Evolutionary conservation across 2,797 vertebrate genomes (phyloP), one percentile per base, ranked within the genome.

Genomic region (Chelmon rostratus): DNA sequence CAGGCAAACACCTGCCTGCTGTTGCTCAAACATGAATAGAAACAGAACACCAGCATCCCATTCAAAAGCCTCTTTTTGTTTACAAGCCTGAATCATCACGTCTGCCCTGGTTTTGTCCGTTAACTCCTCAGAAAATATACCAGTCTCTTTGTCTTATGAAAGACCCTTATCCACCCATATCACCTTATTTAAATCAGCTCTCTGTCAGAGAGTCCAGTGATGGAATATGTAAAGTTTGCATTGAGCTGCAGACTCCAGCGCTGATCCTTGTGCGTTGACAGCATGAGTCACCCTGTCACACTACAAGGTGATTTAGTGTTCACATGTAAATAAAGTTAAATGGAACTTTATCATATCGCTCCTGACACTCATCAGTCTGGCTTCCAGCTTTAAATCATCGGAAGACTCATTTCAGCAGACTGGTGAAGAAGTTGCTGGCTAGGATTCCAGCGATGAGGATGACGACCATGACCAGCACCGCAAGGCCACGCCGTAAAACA

Each of bases 361-460:
- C 12, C 11, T n/a, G 57, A 49, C 66, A 71, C n/a, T n/a, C 40
- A 23, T 42, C 21, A 15, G 3, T 59, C 15, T 53, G 35, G 44
- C 4, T 35, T 16, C 4, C 38, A 19, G 13, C 42, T 54, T 15
- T 8, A 8, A 40, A 44, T 46, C 38, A 13, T 21, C 1, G 1
- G 31, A 57, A 1, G 38, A 47, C 35, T 93, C 68, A 82, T 76
- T 86, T 90, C 35, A 96, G 79, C 49, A 90, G 46, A 16, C 1
- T 44, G 1, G 62, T 82, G 23, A 95, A 66, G 72, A 94, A 10
- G 44, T 72, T 6, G 21, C 80, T 93, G 52, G 61, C 5, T 0
- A 91, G 1, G 61, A 96, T 69, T 53, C 94, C 95, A 10, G 12
- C 88, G 0, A 81, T 15, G 0, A 96, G 86, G 56, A 95, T 88